Conservation (phyloP, 1,140 invertebrate genomes). For the Lanistes nyassanus region DNA sequence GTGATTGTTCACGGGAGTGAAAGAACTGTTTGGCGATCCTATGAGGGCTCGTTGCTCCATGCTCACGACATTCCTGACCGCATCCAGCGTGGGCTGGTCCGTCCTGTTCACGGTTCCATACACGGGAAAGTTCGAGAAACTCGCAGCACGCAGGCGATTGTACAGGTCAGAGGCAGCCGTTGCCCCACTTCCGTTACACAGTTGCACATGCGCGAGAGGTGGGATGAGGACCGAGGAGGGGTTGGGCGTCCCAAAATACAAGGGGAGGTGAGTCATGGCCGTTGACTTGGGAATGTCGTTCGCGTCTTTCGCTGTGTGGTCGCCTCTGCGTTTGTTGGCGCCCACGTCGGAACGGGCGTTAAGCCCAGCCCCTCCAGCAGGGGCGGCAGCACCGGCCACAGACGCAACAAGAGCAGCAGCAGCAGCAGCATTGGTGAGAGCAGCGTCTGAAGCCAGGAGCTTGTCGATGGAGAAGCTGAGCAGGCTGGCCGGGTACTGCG, state of each 20-base stretch:
- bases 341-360: too few species aligned
- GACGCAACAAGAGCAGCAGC: background rate
- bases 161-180: conserved; percentile 9
- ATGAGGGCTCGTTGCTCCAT: background rate
- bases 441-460: conserved; percentile 14
- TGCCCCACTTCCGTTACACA: too few species aligned
- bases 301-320: too few species aligned
- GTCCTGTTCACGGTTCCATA: too few species aligned
- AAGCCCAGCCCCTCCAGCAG: too few species aligned
- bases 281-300: background rate
- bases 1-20: conserved; percentile 8
- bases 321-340: too few species aligned
- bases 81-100: too few species aligned
- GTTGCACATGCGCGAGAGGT: conserved; percentile 7
- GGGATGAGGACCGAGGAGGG: background rate
- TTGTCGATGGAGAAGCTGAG: conserved; percentile 25
- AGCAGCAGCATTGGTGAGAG: background rate
- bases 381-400: background rate
- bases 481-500: background rate
- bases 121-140: background rate
- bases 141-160: conserved; percentile 2
- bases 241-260: background rate
- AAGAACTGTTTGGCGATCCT: conserved; percentile 19
- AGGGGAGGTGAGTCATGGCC: background rate
- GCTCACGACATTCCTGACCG: too few species aligned